Evolutionary conservation across 1,140 invertebrate genomes (phyloP).

Genomic region (Hetaerina americana): DNA sequence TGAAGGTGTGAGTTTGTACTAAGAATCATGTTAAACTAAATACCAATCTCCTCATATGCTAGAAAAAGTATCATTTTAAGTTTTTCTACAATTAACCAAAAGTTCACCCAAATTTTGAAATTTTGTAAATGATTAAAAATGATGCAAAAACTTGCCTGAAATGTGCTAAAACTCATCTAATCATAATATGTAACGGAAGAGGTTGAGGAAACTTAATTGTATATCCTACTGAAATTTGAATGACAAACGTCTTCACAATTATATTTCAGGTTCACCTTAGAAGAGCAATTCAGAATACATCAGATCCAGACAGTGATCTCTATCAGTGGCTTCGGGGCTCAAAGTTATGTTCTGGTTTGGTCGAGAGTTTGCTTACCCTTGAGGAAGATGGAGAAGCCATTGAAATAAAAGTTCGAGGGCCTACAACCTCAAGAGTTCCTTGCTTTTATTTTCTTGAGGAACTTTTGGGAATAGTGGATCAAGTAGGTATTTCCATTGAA

Average conservation of each 20-base stretch:
- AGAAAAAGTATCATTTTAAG: too few relatives aligned
- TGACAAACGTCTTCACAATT: slow-evolving; percentile 52
- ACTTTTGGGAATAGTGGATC: slow-evolving; percentile 53
- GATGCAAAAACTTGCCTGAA: too few relatives aligned
- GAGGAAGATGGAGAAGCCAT: slow-evolving; percentile 48
- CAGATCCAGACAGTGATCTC: slow-evolving; percentile 51
- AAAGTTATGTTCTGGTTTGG: slow-evolving; percentile 56
- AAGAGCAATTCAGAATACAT: slow-evolving; percentile 33
- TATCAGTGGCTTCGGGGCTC: slow-evolving; percentile 70
- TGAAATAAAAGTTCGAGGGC: slow-evolving; percentile 62
- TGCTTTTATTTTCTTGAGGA: slow-evolving; percentile 67
- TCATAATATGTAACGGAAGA: background rate
- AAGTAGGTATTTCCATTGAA: too few relatives aligned
- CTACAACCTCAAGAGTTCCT: slow-evolving; percentile 37
- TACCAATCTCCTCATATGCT: too few relatives aligned
- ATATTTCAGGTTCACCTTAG: slow-evolving; percentile 59
- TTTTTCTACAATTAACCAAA: too few relatives aligned
- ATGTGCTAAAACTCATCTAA: slow-evolving; percentile 2
- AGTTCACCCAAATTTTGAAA: too few relatives aligned
- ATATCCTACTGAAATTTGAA: slow-evolving; percentile 24
- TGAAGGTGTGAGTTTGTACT: too few relatives aligned
- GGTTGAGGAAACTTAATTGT: slow-evolving; percentile 2
- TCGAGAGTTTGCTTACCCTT: slow-evolving; percentile 60
- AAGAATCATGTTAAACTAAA: too few relatives aligned
- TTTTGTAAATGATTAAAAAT: too few relatives aligned